phyloP scores from a whole-genome alignment of 2,113 vertebrate genomes.

The Pseudois nayaur region DNA sequence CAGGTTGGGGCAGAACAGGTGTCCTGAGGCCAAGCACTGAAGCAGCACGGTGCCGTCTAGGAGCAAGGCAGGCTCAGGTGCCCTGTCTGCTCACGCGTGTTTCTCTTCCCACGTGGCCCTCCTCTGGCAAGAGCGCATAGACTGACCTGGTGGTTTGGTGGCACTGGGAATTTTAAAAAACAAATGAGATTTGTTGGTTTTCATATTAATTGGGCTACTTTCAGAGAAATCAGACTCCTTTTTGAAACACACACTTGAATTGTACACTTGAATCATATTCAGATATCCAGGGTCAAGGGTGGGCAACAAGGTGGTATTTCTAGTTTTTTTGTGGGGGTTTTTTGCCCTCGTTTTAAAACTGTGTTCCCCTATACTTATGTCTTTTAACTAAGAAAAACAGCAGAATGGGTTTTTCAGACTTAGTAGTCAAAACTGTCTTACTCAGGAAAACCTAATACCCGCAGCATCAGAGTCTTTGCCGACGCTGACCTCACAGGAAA shows the following conservation, averaged over 20 bases:
- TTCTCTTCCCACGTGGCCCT: neutral
- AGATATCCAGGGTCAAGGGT: neutral
- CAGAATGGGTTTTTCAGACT: neutral
- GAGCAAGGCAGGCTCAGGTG: neutral
- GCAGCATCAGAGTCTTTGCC: neutral
- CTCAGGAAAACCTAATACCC: neutral
- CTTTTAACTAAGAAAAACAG: neutral
- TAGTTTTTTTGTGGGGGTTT: neutral
- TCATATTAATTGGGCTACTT: neutral
- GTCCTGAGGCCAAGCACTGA: neutral
- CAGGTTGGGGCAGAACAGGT: neutral
- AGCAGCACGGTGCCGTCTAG: rapidly evolving
- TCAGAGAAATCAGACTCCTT: neutral
- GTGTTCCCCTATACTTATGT: neutral
- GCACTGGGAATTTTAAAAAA: neutral
- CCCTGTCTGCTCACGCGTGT: neutral
- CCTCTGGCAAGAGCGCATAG: rapidly evolving
- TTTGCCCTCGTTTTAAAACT: neutral
- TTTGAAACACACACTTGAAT: neutral
- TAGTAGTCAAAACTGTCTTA: neutral
- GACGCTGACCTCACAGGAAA: neutral
- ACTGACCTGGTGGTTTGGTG: neutral
- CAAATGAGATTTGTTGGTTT: neutral
- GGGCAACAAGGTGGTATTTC: neutral
- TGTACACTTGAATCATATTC: neutral